Conservation (phyloP, 2,797 vertebrate species). For the Cynodonichthys magdalenae region DNA sequence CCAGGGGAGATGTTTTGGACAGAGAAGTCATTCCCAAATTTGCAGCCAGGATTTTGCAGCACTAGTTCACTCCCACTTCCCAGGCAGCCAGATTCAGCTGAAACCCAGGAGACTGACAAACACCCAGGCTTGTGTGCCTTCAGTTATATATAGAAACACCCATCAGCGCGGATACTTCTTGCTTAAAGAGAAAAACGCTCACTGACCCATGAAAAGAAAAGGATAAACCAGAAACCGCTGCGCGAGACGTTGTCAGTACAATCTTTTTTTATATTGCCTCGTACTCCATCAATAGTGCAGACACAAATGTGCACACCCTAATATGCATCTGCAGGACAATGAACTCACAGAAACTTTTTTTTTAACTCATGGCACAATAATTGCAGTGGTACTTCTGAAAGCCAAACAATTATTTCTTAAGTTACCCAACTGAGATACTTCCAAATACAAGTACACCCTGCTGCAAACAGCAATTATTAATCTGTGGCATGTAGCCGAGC, state of each 20-base stretch:
- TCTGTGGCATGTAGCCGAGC: slow-evolving; percentile 44
- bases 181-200: slow-evolving; percentile 41
- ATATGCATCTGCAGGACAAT: slow-evolving; percentile 8
- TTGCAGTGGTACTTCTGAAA: slow-evolving; percentile 5
- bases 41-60: slow-evolving; percentile 53
- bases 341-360: slow-evolving; percentile 36
- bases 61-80: slow-evolving; percentile 60
- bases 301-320: too few species aligned
- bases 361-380: slow-evolving; percentile 38
- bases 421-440: slow-evolving; percentile 15
- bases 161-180: not conserved
- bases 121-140: slow-evolving; percentile 29
- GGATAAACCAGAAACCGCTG: slow-evolving; percentile 25
- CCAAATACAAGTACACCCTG: slow-evolving; percentile 27
- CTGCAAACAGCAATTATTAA: slow-evolving; percentile 18
- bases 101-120: slow-evolving; percentile 37
- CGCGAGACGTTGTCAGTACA: slow-evolving; percentile 12
- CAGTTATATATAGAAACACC: slow-evolving; percentile 21
- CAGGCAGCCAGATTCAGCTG: slow-evolving; percentile 47
- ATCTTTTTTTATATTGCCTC: too few species aligned
- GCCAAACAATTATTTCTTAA: slow-evolving; percentile 20
- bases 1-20: slow-evolving; percentile 67
- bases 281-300: too few species aligned
- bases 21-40: slow-evolving; percentile 58
- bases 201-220: slow-evolving; percentile 18